phyloP scores from a whole-genome alignment of 2,888 invertebrate genomes.

The Hydrotaea diabolus region DNA sequence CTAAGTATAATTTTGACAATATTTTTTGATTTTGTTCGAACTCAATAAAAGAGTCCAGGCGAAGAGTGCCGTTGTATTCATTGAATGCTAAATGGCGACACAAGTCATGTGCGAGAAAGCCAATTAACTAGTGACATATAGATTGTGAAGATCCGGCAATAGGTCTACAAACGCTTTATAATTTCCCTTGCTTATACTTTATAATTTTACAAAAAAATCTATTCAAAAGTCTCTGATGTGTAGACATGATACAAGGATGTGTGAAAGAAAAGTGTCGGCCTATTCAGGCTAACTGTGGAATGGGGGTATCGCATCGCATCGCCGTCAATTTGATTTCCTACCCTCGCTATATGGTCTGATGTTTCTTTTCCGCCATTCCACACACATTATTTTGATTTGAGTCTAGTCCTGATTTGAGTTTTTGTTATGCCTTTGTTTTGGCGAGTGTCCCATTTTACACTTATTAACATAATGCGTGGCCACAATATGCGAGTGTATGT shows the following conservation, averaged over 20 bases:
- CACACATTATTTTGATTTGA: constrained; percentile 28
- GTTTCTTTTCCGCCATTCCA: neutral
- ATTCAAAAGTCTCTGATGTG: neutral
- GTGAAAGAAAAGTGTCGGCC: constrained; percentile 10
- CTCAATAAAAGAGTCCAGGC: too few species aligned
- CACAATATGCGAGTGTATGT: constrained; percentile 60
- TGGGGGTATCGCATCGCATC: too few species aligned
- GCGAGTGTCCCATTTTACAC: constrained; percentile 66
- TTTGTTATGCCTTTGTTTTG: constrained; percentile 55
- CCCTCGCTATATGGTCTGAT: neutral
- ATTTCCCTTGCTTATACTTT: too few species aligned
- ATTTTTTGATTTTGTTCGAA: too few species aligned
- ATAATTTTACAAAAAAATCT: too few species aligned
- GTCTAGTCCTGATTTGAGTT: constrained; percentile 47
- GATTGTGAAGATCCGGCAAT: too few species aligned
- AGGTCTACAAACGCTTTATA: too few species aligned
- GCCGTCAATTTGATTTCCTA: neutral
- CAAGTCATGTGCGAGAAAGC: too few species aligned
- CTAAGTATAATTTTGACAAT: too few species aligned
- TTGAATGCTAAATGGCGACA: too few species aligned
- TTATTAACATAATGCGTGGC: constrained; percentile 70
- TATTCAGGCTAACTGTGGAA: neutral
- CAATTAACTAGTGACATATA: too few species aligned
- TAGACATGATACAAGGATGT: neutral
- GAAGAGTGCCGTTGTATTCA: too few species aligned